Base-by-base conservation (phyloP, 2,797 vertebrate genomes). In the Argyrosomus regius region DNA sequence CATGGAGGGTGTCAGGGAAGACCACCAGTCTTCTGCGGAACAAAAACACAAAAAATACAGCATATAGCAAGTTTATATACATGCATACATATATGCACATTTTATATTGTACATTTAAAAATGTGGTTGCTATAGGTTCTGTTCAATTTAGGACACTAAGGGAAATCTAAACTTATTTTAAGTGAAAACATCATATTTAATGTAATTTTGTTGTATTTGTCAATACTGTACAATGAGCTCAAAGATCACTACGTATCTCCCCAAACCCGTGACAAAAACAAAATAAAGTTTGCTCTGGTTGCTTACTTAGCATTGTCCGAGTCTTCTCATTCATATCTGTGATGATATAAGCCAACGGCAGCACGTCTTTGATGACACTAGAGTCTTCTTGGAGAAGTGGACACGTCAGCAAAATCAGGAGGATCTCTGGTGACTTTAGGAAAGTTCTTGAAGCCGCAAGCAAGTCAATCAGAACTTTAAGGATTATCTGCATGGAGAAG, bases 371-470 rank as follows among this genome's bases (percentile, higher is more conserved):
- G 17, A 93, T 88, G 77, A 88, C 81, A 3, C 45, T 45, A 0
- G 72, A 43, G n/a, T 94, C 89, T 5, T 91, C 89, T 49, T 90
- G 92, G 46, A 95, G 59, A 49, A 92, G 64, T 0, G 93, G 89
- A 43, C 84, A 94, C 0, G 82, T 89, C 67, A 90, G 90, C 70
- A 95, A 87, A 35, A 94, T 3, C 69, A 93, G 50, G n/a, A 95
- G 20, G 81, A 94, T 81, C 76, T 95, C 94, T 53, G 94, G 89
- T 5, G 91, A 93, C 70, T 84, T 95, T 3, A 95, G 70, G 8
- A 6, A 3, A 3, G 0, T 0, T 11, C 5, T 53, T 6, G 90
- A 84, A 1, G 0, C 0, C 0, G 1, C 0, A 31, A 96, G 85
- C 12, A 75, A 6, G 0, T 56, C 0, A 1, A 90, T 26, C n/a